Evolutionary conservation across 2,888 invertebrate species (phyloP).

Genomic region (Baccha elongata): DNA sequence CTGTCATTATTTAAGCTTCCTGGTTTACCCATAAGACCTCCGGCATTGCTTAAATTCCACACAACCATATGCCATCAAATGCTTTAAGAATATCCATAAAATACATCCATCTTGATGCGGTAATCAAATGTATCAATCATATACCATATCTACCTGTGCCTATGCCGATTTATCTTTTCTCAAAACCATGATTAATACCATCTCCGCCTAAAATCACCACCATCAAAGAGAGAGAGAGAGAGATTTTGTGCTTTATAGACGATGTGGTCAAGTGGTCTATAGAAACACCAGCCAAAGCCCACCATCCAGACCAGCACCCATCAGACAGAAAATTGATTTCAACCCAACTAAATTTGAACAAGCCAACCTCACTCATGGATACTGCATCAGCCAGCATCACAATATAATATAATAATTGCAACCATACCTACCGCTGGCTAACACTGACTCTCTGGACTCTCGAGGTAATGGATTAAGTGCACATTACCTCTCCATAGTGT

Average conservation of each 20-base stretch:
- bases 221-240: constrained; percentile 15
- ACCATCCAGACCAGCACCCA: background rate
- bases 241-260: constrained; percentile 28
- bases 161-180: constrained; percentile 28
- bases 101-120: constrained; percentile 26
- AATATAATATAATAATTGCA: constrained; percentile 38
- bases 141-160: constrained; percentile 31
- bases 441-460: constrained; percentile 21
- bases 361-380: constrained; percentile 37
- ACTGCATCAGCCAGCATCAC: constrained; percentile 34
- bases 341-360: constrained; percentile 54
- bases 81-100: constrained; percentile 2
- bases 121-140: constrained; percentile 60
- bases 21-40: constrained; percentile 10
- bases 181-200: constrained; percentile 65
- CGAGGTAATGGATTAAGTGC: constrained; percentile 70
- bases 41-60: background rate
- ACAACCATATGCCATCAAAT: constrained; percentile 21
- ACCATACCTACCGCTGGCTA: constrained; percentile 15
- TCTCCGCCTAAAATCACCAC: constrained; percentile 65
- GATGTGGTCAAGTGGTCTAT: constrained; percentile 27
- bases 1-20: constrained; percentile 16
- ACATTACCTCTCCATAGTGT: constrained; percentile 71
- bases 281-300: background rate
- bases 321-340: constrained; percentile 65